These are phyloP conservation scores for Lepidurus couesii DNA, from an alignment of 1,140 invertebrate species.

Conservation along the genomic window DNA sequence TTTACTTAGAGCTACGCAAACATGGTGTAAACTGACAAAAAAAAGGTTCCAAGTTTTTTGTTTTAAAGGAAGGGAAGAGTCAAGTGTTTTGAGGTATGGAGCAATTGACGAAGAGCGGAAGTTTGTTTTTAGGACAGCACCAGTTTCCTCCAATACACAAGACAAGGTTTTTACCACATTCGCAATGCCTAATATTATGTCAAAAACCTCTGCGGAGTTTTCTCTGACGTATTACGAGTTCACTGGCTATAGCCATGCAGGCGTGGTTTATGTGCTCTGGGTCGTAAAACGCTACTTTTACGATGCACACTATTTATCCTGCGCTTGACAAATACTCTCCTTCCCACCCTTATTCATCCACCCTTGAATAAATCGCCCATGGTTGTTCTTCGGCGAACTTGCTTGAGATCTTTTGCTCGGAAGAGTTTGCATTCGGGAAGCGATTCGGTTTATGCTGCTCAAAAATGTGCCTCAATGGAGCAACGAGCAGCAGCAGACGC, in stretches of 20 bases:
- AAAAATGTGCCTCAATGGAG: not conserved
- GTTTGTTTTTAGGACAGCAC: not conserved
- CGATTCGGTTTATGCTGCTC: not conserved
- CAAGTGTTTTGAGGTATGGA: not conserved
- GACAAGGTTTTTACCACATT: not conserved
- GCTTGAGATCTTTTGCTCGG: not conserved
- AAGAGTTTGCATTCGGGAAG: not conserved
- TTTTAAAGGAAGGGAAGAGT: not conserved
- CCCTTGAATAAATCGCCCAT: not conserved
- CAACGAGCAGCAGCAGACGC: not conserved
- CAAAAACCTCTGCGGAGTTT: not conserved
- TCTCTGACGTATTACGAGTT: constrained; percentile 8
- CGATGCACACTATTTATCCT: constrained; percentile 11
- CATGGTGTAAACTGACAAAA: not conserved
- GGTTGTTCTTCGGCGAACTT: not conserved
- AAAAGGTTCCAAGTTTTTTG: not conserved
- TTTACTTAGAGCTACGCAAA: not conserved
- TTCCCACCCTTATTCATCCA: constrained; percentile 9
- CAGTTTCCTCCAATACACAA: not conserved
- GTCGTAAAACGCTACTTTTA: constrained; percentile 12
- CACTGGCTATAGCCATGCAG: not conserved
- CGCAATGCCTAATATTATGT: not conserved
- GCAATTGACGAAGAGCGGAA: not conserved
- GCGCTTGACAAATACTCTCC: constrained; percentile 15
- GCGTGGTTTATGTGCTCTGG: constrained; percentile 15